Conservation (phyloP, 1,140 invertebrate genomes). For the Platyscapa corneri region DNA sequence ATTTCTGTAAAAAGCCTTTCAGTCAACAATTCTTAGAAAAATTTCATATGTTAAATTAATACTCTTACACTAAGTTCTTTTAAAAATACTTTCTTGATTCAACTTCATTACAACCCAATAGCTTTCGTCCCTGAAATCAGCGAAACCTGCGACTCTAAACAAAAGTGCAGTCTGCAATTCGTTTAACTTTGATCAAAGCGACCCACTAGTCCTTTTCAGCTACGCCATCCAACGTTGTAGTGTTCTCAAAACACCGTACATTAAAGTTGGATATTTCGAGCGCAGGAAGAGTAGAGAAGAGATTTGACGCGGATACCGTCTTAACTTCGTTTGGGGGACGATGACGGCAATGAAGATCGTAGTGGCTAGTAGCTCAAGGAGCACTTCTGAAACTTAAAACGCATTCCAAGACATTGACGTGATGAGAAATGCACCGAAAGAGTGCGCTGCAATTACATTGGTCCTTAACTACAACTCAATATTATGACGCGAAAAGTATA, state of each 20-base stretch:
- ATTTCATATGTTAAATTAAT: neutral
- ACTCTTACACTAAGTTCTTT: neutral
- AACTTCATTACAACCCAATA: neutral
- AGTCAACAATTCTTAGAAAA: neutral
- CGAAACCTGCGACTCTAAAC: neutral
- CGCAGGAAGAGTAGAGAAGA: slow-evolving; percentile 10
- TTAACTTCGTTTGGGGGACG: neutral
- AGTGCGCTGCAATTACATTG: neutral
- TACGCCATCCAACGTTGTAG: neutral
- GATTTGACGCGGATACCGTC: neutral
- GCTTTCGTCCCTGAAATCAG: neutral
- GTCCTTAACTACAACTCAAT: neutral
- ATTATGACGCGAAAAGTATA: slow-evolving; percentile 17
- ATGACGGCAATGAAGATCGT: neutral
- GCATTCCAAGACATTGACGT: slow-evolving; percentile 18
- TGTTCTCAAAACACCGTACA: slow-evolving; percentile 48
- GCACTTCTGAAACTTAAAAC: slow-evolving; percentile 31
- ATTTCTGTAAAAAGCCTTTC: neutral
- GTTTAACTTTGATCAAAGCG: slow-evolving; percentile 49
- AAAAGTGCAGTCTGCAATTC: slow-evolving; percentile 26
- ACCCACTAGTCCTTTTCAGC: neutral
- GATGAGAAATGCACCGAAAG: neutral
- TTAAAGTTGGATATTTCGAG: slow-evolving; percentile 51
- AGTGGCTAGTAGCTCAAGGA: neutral
- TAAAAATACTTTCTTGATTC: neutral